Evolutionary conservation across 2,888 invertebrate genomes (phyloP), one percentile per base, ranked within the genome.

Genomic region (Plebejus anna): DNA sequence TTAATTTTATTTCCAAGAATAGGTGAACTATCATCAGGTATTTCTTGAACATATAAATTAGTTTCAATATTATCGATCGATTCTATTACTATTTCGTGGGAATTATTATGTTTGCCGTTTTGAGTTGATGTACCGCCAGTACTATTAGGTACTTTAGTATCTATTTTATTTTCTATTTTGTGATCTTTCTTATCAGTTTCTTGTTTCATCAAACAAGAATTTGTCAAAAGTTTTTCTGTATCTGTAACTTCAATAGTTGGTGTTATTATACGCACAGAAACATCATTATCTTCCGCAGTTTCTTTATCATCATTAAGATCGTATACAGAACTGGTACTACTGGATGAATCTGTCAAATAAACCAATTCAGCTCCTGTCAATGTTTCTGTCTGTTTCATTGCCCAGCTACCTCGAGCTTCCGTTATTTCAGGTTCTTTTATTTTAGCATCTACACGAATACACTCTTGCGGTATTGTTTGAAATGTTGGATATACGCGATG

Each of bases 291-390:
- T 75, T 91, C 87, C 1, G 86, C 88, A 78, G 94, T 92, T 78
- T 89, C 90, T 51, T 85, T 86, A 75, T 93, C 94, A 76, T 95
- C 95, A 71, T 92, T 90, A 73, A 88, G 83, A 79, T 96, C 95
- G 82, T 94, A 91, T 77, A 95, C 83, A 79, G 95, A 95, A 81
- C 95, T 95, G 16, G 95, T 94, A 82, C 95, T 95, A 80, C 95
- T 95, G 5, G 96, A 96, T 22, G 95, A 95, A 80, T 96, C 96
- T 77, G 96, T 96, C 71, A 96, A 89, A 86, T 95, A 96, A 1
- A 96, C 96, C 13, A 96, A 86, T 88, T 97, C 97, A 38, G 96
- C 96, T 4, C 95, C 95, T 75, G 94, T 91, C 78, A 94, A 89
- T 84, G 94, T 91, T 79, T 95, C 94, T 32, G 90, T 84, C n/a